phyloP scores from a whole-genome alignment of 2,888 invertebrate species.

The Ichneumoninae sp. region DNA sequence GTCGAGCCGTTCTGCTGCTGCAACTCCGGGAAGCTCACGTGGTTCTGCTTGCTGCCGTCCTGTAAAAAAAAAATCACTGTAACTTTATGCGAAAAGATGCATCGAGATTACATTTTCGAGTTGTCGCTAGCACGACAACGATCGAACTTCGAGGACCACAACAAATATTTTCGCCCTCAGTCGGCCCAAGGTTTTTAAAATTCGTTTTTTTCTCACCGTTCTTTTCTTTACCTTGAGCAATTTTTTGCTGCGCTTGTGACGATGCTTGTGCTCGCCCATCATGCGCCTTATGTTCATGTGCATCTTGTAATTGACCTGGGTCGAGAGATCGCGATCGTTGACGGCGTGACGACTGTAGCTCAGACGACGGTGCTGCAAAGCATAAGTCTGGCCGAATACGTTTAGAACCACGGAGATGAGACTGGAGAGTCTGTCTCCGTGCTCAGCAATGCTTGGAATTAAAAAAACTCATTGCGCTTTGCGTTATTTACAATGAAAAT shows the following conservation, averaged over 20 bases:
- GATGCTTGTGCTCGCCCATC: slow-evolving; percentile 93
- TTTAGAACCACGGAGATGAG: slow-evolving; percentile 64
- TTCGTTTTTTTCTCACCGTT: slow-evolving; percentile 6
- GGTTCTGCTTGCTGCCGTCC: slow-evolving; percentile 94
- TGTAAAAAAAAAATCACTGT: slow-evolving; percentile 81
- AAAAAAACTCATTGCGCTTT: not conserved
- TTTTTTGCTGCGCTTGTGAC: slow-evolving; percentile 93
- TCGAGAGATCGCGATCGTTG: slow-evolving; percentile 94
- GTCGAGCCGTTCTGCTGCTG: slow-evolving; percentile 95
- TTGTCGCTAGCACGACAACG: not conserved
- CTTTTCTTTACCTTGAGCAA: slow-evolving; percentile 89
- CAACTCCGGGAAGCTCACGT: slow-evolving; percentile 95
- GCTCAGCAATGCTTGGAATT: slow-evolving; percentile 24
- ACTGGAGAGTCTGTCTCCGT: slow-evolving; percentile 61
- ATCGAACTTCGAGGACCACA: not conserved
- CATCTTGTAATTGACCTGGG: slow-evolving; percentile 94
- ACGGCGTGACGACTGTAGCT: slow-evolving; percentile 97
- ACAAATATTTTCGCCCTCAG: not conserved
- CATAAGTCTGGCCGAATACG: slow-evolving; percentile 69
- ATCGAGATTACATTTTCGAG: not conserved
- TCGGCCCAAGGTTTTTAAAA: not conserved
- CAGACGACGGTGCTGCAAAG: slow-evolving; percentile 92
- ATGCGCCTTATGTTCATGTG: slow-evolving; percentile 95
- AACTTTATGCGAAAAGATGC: not conserved
- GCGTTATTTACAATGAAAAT: not conserved